phyloP scores from a whole-genome alignment of 2,797 vertebrate species.

The Rhyacichthys aspro region DNA sequence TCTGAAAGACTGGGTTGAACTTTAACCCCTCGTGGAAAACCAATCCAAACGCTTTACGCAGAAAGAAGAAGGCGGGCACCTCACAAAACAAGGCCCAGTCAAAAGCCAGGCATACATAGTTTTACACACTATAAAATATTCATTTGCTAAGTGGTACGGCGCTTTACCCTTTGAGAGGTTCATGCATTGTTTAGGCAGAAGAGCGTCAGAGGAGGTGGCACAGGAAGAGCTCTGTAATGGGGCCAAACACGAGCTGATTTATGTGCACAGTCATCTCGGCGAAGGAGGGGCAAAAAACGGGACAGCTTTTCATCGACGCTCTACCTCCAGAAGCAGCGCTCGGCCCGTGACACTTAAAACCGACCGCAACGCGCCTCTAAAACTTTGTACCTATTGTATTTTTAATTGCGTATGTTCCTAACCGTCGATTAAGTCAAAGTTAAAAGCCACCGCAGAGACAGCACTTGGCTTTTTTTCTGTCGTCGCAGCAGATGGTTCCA shows the following conservation, averaged over 20 bases:
- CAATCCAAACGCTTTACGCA: conserved; percentile 24
- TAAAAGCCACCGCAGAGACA: conserved; percentile 33
- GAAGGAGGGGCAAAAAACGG: conserved; percentile 18
- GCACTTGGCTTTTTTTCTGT: conserved; percentile 1
- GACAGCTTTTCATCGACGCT: conserved; percentile 25
- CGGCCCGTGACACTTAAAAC: not conserved
- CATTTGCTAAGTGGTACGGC: conserved; percentile 94
- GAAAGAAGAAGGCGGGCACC: conserved; percentile 18
- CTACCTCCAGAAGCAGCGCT: conserved; percentile 37
- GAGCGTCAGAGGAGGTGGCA: conserved; percentile 43
- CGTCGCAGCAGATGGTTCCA: conserved; percentile 37
- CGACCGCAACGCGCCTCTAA: not conserved
- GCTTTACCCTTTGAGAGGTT: conserved; percentile 87
- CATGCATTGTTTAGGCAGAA: conserved; percentile 91
- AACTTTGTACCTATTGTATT: conserved; percentile 43
- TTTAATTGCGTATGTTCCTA: conserved; percentile 44
- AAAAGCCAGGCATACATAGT: conserved; percentile 64
- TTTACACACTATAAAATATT: conserved; percentile 92
- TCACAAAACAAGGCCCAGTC: conserved; percentile 34
- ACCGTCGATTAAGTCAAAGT: conserved; percentile 25
- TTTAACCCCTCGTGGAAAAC: conserved; percentile 35
- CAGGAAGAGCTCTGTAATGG: conserved; percentile 68
- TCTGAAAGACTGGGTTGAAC: not conserved
- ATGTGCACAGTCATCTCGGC: conserved; percentile 57
- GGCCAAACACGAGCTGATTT: conserved; percentile 72